A percentile compares a stretch with the other conserved stretches of the same genome.
Conservation (phyloP, 2,113 vertebrate species). For the Trematomus loennbergii region DNA sequence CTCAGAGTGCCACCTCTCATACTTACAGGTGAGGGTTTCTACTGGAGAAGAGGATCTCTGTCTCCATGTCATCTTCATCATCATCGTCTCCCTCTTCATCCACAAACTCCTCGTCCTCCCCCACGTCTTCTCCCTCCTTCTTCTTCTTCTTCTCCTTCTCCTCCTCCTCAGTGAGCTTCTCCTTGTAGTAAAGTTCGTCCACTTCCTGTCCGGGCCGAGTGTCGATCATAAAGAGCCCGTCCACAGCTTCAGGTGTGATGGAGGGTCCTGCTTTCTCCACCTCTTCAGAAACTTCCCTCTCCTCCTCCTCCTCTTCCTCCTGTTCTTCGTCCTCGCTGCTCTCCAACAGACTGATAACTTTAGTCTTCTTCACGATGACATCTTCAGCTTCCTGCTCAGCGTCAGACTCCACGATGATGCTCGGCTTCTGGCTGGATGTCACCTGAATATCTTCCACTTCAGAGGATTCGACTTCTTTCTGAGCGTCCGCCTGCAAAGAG, state of each 20-base stretch:
- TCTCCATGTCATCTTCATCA: constrained; percentile 82
- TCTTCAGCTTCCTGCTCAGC: constrained; percentile 15
- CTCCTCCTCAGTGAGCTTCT: constrained; percentile 50
- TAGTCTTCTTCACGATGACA: constrained; percentile 5
- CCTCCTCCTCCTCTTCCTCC: constrained; percentile 65
- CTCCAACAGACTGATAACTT: constrained; percentile 78
- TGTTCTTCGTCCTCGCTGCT: constrained; percentile 86
- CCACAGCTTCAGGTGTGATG: constrained; percentile 36
- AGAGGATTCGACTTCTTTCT: constrained; percentile 29
- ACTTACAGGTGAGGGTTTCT: constrained; percentile 78
- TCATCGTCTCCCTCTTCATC: constrained; percentile 87
- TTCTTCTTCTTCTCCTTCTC: constrained; percentile 46
- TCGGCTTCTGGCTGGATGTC: constrained; percentile 20
- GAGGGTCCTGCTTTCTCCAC: constrained; percentile 31
- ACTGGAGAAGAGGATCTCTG: constrained; percentile 80
- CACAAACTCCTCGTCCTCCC: constrained; percentile 78
- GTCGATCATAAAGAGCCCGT: constrained; percentile 92
- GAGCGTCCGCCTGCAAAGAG: constrained; percentile 14
- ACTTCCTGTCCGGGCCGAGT: constrained; percentile 86
- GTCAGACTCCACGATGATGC: not conserved
- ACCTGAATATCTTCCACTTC: constrained; percentile 42
- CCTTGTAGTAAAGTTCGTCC: constrained; percentile 85
- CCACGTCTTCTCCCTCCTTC: constrained; percentile 20
- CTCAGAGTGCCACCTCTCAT: not conserved
- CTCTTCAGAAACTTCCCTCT: constrained; percentile 39